Evolutionary conservation across 2,113 vertebrate genomes (phyloP).

Genomic region (Triplophysa dalaica): DNA sequence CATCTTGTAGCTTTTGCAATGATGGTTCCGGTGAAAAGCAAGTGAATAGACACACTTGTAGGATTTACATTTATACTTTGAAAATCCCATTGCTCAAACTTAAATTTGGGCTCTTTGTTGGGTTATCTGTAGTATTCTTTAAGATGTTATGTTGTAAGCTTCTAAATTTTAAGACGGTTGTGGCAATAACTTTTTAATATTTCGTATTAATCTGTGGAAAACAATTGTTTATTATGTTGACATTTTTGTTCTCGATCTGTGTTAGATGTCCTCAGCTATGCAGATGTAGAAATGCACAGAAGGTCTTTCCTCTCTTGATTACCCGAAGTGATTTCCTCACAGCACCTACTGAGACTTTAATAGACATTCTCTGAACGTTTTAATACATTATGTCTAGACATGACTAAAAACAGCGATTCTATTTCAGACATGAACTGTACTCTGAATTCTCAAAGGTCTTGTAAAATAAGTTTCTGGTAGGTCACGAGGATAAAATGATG

Average conservation of each 20-base stretch:
- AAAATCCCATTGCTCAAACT: too few species aligned
- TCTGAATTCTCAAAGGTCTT: background rate
- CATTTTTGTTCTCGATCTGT: background rate
- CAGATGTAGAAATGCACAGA: background rate
- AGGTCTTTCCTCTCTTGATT: background rate
- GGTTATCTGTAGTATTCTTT: too few species aligned
- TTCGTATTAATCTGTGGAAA: too few species aligned
- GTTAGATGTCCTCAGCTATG: background rate
- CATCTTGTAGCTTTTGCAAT: background rate
- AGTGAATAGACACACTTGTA: background rate
- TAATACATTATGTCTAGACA: background rate
- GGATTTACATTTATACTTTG: background rate
- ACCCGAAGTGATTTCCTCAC: background rate
- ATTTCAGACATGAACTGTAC: background rate
- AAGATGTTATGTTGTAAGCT: too few species aligned
- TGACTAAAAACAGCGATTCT: slow-evolving; percentile 8
- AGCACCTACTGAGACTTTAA: background rate
- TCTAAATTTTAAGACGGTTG: too few species aligned
- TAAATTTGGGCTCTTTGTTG: too few species aligned
- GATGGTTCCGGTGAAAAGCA: too few species aligned
- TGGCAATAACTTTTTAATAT: too few species aligned
- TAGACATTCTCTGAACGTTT: slow-evolving; percentile 8
- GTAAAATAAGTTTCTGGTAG: background rate
- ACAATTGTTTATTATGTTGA: background rate
- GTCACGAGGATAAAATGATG: background rate